Conservation (phyloP, 1,140 invertebrate species). For the Neocloeon triangulifer region DNA sequence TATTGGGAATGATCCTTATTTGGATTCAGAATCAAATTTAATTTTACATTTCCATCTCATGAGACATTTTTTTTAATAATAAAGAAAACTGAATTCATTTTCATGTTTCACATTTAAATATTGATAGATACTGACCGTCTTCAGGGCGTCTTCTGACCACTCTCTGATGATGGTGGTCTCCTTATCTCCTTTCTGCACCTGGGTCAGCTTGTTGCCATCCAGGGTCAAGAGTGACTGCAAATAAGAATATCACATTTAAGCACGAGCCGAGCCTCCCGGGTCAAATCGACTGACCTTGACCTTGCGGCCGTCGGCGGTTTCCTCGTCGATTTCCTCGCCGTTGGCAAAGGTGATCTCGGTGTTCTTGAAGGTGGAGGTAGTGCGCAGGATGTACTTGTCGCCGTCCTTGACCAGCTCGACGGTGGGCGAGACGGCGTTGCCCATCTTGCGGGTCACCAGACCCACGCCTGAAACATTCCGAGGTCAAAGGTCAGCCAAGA, state of each 20-base stretch:
- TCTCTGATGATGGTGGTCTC: slow-evolving; percentile 35
- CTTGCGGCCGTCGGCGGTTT: slow-evolving; percentile 59
- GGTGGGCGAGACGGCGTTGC: slow-evolving; percentile 42
- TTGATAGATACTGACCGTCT: slow-evolving; percentile 21
- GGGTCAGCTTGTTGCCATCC: slow-evolving; percentile 42
- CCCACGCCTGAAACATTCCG: slow-evolving; percentile 64
- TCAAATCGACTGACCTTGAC: slow-evolving; percentile 32
- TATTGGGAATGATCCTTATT: too few relatives aligned
- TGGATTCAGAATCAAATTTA: too few relatives aligned
- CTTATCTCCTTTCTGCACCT: slow-evolving; percentile 40
- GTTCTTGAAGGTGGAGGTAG: slow-evolving; percentile 65
- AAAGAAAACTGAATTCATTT: too few relatives aligned
- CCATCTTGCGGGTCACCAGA: slow-evolving; percentile 47
- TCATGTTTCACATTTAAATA: too few relatives aligned
- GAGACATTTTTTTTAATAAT: too few relatives aligned
- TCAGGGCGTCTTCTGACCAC: slow-evolving; percentile 43
- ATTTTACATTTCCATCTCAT: too few relatives aligned
- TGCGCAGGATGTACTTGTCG: slow-evolving; percentile 45
- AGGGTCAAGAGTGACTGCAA: slow-evolving; percentile 23
- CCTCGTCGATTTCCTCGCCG: slow-evolving; percentile 63
- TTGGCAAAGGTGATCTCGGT: slow-evolving; percentile 48
- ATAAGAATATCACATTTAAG: slow-evolving; percentile 1
- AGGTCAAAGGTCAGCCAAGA: too few relatives aligned
- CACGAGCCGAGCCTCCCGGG: too few relatives aligned
- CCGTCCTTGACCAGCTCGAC: slow-evolving; percentile 45